A percentile compares a stretch with the other conserved stretches of the same genome.
Conservation (phyloP, 2,113 vertebrate species). For the Mobula hypostoma region DNA sequence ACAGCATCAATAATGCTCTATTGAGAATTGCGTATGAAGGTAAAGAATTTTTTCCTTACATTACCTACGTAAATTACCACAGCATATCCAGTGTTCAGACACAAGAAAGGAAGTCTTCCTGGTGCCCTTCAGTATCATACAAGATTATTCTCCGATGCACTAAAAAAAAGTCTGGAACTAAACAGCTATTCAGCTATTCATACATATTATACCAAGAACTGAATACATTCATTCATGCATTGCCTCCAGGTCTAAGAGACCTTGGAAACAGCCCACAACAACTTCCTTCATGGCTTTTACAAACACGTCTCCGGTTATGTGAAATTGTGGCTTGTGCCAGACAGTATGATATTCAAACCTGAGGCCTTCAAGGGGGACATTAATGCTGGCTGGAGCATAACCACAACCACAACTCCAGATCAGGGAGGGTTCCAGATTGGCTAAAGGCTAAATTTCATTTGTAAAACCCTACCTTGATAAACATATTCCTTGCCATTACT, state of each 20-base stretch:
- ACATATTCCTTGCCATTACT: too few relatives aligned
- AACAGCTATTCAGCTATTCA: background rate
- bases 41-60: background rate
- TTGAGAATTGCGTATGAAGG: background rate
- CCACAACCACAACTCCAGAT: too few relatives aligned
- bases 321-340: background rate
- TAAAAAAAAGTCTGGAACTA: background rate
- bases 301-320: background rate
- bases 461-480: too few relatives aligned
- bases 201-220: background rate
- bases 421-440: too few relatives aligned
- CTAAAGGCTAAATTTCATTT: too few relatives aligned
- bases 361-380: too few relatives aligned
- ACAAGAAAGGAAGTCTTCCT: background rate
- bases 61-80: background rate
- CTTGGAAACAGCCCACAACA: background rate
- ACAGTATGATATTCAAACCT: conserved; percentile 13
- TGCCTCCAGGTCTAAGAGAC: background rate
- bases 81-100: conserved; percentile 10
- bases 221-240: conserved; percentile 35
- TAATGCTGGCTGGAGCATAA: too few relatives aligned
- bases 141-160: background rate
- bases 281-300: background rate
- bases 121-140: background rate
- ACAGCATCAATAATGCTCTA: background rate